Conservation (phyloP, 2,888 invertebrate genomes). For the Lumbricus terrestris region DNA sequence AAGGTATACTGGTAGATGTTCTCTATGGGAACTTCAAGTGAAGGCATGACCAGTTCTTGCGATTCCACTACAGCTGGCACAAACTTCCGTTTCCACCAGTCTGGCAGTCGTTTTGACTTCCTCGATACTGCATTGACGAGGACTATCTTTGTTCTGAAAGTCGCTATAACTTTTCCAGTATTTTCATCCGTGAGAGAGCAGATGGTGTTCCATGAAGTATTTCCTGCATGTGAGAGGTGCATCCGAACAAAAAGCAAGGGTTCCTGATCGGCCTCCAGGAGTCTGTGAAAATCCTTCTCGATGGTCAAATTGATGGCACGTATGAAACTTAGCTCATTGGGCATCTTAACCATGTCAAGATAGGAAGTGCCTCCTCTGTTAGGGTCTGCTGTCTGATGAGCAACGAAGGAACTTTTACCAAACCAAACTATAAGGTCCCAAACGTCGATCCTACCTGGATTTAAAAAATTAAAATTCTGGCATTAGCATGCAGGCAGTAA, state of each 20-base stretch:
- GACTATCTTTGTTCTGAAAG: constrained; percentile 37
- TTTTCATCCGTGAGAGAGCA: background rate
- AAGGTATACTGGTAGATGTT: constrained; percentile 29
- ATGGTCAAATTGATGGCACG: no score
- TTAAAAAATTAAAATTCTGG: no score
- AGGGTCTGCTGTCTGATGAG: no score
- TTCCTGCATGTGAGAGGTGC: background rate
- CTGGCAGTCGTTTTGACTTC: constrained; percentile 46
- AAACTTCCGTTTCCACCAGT: constrained; percentile 51
- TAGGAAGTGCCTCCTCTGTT: no score
- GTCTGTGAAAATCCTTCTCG: no score
- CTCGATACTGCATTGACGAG: constrained; percentile 45
- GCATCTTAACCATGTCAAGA: no score
- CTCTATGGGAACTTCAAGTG: constrained; percentile 39
- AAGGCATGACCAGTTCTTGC: constrained; percentile 41
- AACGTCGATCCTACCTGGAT: no score
- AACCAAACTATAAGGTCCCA: no score
- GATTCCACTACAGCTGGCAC: constrained; percentile 34
- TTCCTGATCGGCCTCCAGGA: no score
- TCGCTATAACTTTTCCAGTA: background rate
- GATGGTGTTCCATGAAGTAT: background rate
- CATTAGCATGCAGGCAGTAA: no score
- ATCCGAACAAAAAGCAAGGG: background rate
- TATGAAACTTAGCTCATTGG: no score
- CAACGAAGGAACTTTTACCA: no score